Percentiles rank a stretch among this genome's conserved stretches.
Evolutionary conservation across 2,113 vertebrate genomes (phyloP).

Genomic region (Potamarius usumacintae): DNA sequence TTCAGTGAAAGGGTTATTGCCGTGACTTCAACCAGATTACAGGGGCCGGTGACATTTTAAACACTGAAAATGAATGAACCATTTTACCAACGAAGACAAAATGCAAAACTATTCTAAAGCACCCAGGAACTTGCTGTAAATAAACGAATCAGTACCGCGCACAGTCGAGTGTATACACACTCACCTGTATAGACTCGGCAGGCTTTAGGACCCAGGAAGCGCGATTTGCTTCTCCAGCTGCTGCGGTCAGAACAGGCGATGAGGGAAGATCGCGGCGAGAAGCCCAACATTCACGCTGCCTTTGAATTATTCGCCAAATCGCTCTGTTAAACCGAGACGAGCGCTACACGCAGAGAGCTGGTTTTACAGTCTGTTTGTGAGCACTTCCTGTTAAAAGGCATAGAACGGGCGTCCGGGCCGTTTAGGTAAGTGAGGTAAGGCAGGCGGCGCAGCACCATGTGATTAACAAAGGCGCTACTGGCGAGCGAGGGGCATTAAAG

Average conservation of each 20-base stretch:
- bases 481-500: constrained; percentile 78
- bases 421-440: constrained; percentile 82
- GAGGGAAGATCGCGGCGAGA: constrained; percentile 81
- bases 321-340: constrained; percentile 57
- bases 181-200: constrained; percentile 73
- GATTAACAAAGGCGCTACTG: constrained; percentile 83
- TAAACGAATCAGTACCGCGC: constrained; percentile 42
- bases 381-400: constrained; percentile 54
- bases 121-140: constrained; percentile 6
- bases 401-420: constrained; percentile 66
- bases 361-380: constrained; percentile 63
- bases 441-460: constrained; percentile 77
- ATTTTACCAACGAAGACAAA: not conserved
- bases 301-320: constrained; percentile 67
- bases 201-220: constrained; percentile 83
- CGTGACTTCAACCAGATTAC: not conserved
- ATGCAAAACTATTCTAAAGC: no score
- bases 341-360: constrained; percentile 55
- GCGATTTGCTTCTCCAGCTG: constrained; percentile 82
- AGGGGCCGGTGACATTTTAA: not conserved
- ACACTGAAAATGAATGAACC: not conserved
- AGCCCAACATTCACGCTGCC: constrained; percentile 72
- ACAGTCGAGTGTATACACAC: constrained; percentile 56
- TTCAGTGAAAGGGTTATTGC: not conserved
- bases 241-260: constrained; percentile 81